Evolutionary conservation across 2,888 invertebrate species (phyloP), one percentile per base, ranked within the genome.

Genomic region (Halocaridina rubra): DNA sequence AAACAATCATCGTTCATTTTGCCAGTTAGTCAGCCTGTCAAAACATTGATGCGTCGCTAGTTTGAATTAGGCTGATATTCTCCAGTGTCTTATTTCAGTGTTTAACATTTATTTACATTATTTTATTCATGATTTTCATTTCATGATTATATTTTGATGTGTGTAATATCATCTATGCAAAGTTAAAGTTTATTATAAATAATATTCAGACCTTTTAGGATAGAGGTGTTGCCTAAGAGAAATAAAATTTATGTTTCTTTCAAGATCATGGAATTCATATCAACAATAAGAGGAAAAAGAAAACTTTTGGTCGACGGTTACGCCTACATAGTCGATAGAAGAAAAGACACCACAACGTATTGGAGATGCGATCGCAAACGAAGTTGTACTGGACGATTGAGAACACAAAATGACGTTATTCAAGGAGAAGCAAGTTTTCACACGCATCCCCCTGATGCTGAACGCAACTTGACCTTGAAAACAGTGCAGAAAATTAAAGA

Each of bases 341-440:
- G n/a, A n/a, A n/a, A n/a, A n/a, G n/a, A n/a, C n/a, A n/a, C n/a
- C n/a, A n/a, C n/a, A n/a, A n/a, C n/a, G n/a, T n/a, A n/a, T n/a
- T n/a, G n/a, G n/a, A n/a, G n/a, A n/a, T n/a, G n/a, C n/a, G n/a
- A n/a, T n/a, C n/a, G n/a, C n/a, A n/a, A n/a, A n/a, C n/a, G n/a
- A n/a, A n/a, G n/a, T n/a, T n/a, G n/a, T n/a, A n/a, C n/a, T n/a
- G n/a, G n/a, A n/a, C n/a, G n/a, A n/a, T n/a, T n/a, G n/a, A n/a
- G n/a, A n/a, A n/a, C n/a, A n/a, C n/a, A n/a, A n/a, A n/a, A 27
- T 3, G 76, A 77, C 72, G 82, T 77, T 8, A n/a, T 59, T 16
- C 71, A 77, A 53, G n/a, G 53, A n/a, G 53, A 16, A n/a, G 13
- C n/a, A n/a, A 53, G 53, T n/a, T 53, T 53, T 53, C 13, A 53